A percentile compares a stretch with the other conserved stretches of the same genome.
Conservation (phyloP, 1,140 invertebrate genomes). For the Condylostylus longicornis region DNA sequence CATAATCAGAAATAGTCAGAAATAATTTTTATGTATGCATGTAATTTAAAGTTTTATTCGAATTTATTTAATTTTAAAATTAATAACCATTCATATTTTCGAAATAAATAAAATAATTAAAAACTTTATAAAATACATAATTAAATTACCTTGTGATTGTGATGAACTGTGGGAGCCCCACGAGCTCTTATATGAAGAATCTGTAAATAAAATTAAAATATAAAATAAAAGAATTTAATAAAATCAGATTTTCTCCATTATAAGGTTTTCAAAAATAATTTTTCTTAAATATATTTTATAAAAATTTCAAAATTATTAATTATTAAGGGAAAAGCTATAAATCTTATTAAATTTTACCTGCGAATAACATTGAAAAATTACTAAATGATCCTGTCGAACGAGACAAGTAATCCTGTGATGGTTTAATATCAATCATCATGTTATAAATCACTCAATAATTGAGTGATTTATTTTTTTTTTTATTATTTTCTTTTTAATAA, state of each 20-base stretch:
- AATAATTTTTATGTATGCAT: too few relatives aligned
- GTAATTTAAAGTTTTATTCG: too few relatives aligned
- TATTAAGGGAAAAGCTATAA: too few relatives aligned
- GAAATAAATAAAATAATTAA: too few relatives aligned
- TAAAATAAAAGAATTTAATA: too few relatives aligned
- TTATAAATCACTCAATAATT: slow-evolving; percentile 16
- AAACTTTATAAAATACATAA: too few relatives aligned
- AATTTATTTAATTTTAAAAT: too few relatives aligned
- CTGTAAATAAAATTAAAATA: slow-evolving; percentile 34
- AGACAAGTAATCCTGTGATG: slow-evolving; percentile 51
- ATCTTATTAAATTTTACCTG: slow-evolving; percentile 50
- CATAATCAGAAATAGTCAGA: too few relatives aligned
- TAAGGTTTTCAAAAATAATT: background rate
- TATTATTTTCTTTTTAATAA: too few relatives aligned
- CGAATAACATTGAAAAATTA: slow-evolving; percentile 57
- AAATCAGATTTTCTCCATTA: background rate
- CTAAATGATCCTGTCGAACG: slow-evolving; percentile 49
- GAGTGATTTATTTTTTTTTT: too few relatives aligned
- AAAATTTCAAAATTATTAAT: slow-evolving; percentile 8
- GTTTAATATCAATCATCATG: slow-evolving; percentile 52
- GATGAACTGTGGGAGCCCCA: slow-evolving; percentile 48
- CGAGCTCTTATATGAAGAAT: slow-evolving; percentile 53
- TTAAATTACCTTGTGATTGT: slow-evolving; percentile 45
- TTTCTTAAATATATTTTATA: background rate
- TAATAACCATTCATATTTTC: too few relatives aligned